Base-by-base conservation (phyloP, 2,888 invertebrate species). In the Monopis laevigella region DNA sequence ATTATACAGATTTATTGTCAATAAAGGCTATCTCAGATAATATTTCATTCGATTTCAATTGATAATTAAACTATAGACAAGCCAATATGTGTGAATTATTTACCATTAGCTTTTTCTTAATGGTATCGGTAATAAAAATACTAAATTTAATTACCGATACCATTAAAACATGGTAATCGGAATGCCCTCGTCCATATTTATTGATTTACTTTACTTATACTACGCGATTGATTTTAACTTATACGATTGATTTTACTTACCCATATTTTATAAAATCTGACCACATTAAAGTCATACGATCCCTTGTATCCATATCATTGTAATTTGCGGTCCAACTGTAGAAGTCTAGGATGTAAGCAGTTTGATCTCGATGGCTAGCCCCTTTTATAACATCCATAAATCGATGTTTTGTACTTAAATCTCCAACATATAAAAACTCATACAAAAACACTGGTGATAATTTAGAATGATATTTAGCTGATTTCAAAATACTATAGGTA, bases 361-460 rank as follows among this genome's bases (percentile, higher is more conserved):
- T 62, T 47, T 77, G 77, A 42, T 80, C 78, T 50, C 78, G 65
- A 42, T 80, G 78, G 44, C 73, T 75, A 0, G 78, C 77, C 1
- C 77, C 78, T 47, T 59, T 62, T 14, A 77, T 50, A 45, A 44
- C 62, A 13, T 75, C 68, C 66, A 66, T 66, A 13, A 62, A 77
- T 18, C 51, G 29, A 48, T 78, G 72, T 41, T 65, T 56, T 29
- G 68, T 63, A 46, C 56, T 75, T 1, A 78, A 52, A 18, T 63
- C 58, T 1, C 78, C 80, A 3, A 68, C 55, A 30, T 73, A 78
- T 0, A 65, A 56, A 48, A 78, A 80, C 39, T 78, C 77, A 43
- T 75, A 80, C 4, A 77, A 47, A 50, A 56, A 75, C 0, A 75
- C 53, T 1, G 69, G 65, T 4, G 46, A 56, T 27, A 52, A 50